phyloP scores from a whole-genome alignment of 35 echinoderm and acorn worm species.

The Stichopus chloronotus region DNA sequence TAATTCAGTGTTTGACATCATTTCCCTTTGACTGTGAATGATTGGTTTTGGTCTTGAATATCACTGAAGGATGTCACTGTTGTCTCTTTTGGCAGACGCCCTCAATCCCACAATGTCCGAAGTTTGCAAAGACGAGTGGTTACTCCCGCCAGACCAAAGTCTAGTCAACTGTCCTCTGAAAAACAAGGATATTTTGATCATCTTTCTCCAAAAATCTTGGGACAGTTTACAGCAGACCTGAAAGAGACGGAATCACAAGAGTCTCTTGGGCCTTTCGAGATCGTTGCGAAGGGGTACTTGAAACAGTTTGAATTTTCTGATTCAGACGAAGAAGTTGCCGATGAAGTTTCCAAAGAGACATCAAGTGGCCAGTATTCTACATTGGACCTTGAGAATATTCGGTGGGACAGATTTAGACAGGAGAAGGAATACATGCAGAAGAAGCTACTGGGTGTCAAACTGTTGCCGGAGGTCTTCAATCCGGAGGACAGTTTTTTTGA shows the following conservation, averaged over 20 bases:
- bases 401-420: constrained; percentile 49
- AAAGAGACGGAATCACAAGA: neutral
- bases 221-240: constrained; percentile 57
- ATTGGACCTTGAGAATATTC: constrained; percentile 45
- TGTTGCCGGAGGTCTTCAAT: constrained; percentile 74
- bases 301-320: constrained; percentile 48
- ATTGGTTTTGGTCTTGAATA: too few relatives aligned
- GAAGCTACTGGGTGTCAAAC: constrained; percentile 48
- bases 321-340: constrained; percentile 39
- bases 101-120: constrained; percentile 13
- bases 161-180: constrained; percentile 42
- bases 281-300: constrained; percentile 58
- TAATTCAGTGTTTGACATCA: too few relatives aligned
- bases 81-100: neutral
- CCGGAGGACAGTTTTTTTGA: constrained; percentile 52
- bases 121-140: neutral
- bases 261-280: constrained; percentile 81
- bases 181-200: constrained; percentile 65
- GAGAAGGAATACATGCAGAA: constrained; percentile 62
- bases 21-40: too few relatives aligned
- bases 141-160: constrained; percentile 24
- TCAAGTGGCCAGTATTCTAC: constrained; percentile 39
- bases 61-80: too few relatives aligned
- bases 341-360: neutral
- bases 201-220: constrained; percentile 76